These are phyloP conservation scores for Trypoxylon attenuatum DNA, from an alignment of 2,888 invertebrate species.

Conservation along the genomic window DNA sequence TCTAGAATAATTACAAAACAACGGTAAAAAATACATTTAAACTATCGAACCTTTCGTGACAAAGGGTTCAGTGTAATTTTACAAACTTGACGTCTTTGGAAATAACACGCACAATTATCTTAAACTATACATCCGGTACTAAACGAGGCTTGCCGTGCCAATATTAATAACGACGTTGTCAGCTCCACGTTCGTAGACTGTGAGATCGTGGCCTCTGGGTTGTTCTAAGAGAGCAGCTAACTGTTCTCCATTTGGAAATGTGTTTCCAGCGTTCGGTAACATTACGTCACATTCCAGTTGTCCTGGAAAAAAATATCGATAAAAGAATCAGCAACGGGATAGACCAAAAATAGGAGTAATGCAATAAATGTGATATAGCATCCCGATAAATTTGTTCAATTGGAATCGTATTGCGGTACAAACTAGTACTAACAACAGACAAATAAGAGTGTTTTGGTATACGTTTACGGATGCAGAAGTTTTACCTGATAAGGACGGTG, in stretches of 20 bases:
- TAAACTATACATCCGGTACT: too few species aligned
- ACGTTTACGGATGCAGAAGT: neutral
- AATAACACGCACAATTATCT: too few species aligned
- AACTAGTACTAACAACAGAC: neutral
- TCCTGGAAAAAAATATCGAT: slow-evolving; percentile 38
- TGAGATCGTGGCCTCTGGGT: slow-evolving; percentile 64
- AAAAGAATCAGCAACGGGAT: neutral
- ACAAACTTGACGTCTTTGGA: too few species aligned
- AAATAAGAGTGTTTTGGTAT: neutral
- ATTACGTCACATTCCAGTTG: slow-evolving; percentile 69
- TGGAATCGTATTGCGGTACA: neutral
- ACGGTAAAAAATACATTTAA: too few species aligned
- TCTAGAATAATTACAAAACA: too few species aligned
- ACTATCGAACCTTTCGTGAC: too few species aligned
- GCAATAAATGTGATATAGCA: too few species aligned
- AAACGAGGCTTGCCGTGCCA: slow-evolving; percentile 83
- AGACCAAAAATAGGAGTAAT: neutral
- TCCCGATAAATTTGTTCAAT: neutral
- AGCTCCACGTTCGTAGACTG: slow-evolving; percentile 64
- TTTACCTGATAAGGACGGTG: slow-evolving; percentile 81
- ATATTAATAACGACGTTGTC: slow-evolving; percentile 73
- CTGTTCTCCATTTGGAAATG: slow-evolving; percentile 63
- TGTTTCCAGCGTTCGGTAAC: slow-evolving; percentile 56
- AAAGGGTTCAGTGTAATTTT: too few species aligned
- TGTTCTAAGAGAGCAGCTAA: slow-evolving; percentile 64